Evolutionary conservation across 2,797 vertebrate genomes (phyloP).

Genomic region (Odontamblyopus rebecca): DNA sequence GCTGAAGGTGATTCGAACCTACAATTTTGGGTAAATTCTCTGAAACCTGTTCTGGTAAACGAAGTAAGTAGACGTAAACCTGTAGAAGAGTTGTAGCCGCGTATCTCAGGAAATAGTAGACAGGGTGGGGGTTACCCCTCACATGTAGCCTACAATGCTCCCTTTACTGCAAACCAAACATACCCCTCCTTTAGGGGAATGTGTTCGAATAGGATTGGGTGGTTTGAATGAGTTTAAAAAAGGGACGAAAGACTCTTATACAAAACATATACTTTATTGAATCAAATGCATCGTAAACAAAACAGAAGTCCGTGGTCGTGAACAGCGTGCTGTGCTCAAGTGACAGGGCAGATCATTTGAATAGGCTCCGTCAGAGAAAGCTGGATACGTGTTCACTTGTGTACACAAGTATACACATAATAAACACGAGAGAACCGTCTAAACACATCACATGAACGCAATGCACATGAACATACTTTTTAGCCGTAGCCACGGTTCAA

Average conservation of each 20-base stretch:
- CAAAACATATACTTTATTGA: slow-evolving; percentile 38
- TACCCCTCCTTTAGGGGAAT: slow-evolving; percentile 35
- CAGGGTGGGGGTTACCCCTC: slow-evolving; percentile 38
- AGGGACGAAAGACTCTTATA: slow-evolving; percentile 14
- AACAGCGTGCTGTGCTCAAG: background rate
- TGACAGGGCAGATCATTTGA: background rate
- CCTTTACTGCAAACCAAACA: slow-evolving; percentile 70
- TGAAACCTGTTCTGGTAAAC: background rate
- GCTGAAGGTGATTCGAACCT: background rate
- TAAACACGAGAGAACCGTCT: background rate
- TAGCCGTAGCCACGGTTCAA: background rate
- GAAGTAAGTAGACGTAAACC: background rate
- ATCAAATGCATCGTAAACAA: slow-evolving; percentile 3
- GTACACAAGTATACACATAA: background rate
- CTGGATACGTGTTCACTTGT: background rate
- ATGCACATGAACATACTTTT: background rate
- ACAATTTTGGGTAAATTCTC: background rate
- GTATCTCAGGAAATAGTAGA: slow-evolving; percentile 60
- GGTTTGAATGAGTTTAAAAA: slow-evolving; percentile 14
- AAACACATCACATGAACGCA: background rate
- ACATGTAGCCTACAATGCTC: slow-evolving; percentile 63
- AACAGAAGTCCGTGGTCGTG: background rate
- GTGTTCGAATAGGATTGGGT: slow-evolving; percentile 22
- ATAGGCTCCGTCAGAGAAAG: background rate
- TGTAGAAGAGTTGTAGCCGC: slow-evolving; percentile 12